A percentile compares a stretch with the other conserved stretches of the same genome.
Evolutionary conservation across 1,140 invertebrate species (phyloP).

Genomic region (Nixonia krombeini): DNA sequence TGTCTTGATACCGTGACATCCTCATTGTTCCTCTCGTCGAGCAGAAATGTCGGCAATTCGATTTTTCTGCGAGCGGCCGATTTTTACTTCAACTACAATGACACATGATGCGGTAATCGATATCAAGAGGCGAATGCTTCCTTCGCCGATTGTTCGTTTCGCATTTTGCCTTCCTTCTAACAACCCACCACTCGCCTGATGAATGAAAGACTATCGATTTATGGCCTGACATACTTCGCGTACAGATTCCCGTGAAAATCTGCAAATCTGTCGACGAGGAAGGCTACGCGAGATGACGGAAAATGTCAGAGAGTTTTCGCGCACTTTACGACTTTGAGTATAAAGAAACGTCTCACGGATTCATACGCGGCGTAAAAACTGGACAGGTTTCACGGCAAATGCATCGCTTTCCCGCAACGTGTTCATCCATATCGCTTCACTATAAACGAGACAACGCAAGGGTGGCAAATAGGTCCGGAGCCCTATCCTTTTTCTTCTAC

Average conservation of each 20-base stretch:
- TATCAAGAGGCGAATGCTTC: conserved; percentile 19
- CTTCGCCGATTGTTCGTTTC: not conserved
- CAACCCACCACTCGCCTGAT: conserved; percentile 14
- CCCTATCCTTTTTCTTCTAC: no score
- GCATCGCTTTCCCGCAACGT: no score
- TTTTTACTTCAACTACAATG: conserved; percentile 30
- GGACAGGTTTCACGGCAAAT: no score
- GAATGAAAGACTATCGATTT: conserved; percentile 39
- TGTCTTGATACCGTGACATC: conserved; percentile 20
- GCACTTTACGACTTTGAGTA: no score
- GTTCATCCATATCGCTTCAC: no score
- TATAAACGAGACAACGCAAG: no score
- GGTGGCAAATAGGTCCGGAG: no score
- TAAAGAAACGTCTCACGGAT: no score
- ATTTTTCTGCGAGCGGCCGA: conserved; percentile 35
- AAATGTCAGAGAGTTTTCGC: no score
- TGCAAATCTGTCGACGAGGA: conserved; percentile 1
- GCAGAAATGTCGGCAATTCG: conserved; percentile 41
- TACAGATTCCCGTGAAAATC: conserved; percentile 15
- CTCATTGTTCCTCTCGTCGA: conserved; percentile 28
- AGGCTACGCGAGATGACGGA: no score
- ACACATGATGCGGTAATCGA: conserved; percentile 40
- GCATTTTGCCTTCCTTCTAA: conserved; percentile 1
- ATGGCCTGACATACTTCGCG: conserved; percentile 32
- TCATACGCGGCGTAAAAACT: no score